These are phyloP conservation scores for Epistrophe eligans DNA, from an alignment of 2,888 invertebrate species.

Conservation along the genomic window DNA sequence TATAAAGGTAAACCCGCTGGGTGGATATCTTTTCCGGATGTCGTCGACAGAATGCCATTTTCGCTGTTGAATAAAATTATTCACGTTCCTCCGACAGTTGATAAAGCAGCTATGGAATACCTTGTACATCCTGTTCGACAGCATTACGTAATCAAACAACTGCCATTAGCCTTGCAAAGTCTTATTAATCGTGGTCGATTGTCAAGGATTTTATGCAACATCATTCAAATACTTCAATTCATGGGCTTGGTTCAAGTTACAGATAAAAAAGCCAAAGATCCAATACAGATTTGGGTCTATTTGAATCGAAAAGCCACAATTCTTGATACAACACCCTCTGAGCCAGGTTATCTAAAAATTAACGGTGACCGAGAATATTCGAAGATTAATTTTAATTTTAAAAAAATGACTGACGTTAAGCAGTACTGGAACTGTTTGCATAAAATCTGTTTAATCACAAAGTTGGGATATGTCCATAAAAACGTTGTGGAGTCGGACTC, in stretches of 20 bases:
- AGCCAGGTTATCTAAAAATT: conserved; percentile 86
- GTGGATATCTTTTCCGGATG: conserved; percentile 89
- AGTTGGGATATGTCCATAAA: conserved; percentile 83
- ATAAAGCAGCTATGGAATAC: conserved; percentile 85
- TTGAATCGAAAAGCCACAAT: conserved; percentile 87
- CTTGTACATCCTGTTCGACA: conserved; percentile 88
- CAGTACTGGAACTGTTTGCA: conserved; percentile 89
- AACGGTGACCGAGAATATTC: conserved; percentile 86
- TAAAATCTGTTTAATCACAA: conserved; percentile 88
- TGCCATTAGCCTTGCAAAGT: conserved; percentile 84
- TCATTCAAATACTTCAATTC: conserved; percentile 86
- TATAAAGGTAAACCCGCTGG: conserved; percentile 87
- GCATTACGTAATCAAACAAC: conserved; percentile 87
- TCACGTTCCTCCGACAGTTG: conserved; percentile 85
- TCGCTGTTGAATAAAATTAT: conserved; percentile 88
- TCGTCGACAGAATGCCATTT: conserved; percentile 88
- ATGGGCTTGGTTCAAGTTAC: conserved; percentile 88
- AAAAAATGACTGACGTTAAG: conserved; percentile 85
- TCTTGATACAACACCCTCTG: conserved; percentile 87
- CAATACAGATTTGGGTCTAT: conserved; percentile 88
- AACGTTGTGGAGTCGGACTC: conserved; percentile 9
- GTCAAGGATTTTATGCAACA: conserved; percentile 80
- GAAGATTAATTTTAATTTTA: conserved; percentile 85
- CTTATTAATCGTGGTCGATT: conserved; percentile 79
- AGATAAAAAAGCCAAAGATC: conserved; percentile 87